Conservation (phyloP, 2,113 vertebrate genomes). For the Chionomys nivalis region DNA sequence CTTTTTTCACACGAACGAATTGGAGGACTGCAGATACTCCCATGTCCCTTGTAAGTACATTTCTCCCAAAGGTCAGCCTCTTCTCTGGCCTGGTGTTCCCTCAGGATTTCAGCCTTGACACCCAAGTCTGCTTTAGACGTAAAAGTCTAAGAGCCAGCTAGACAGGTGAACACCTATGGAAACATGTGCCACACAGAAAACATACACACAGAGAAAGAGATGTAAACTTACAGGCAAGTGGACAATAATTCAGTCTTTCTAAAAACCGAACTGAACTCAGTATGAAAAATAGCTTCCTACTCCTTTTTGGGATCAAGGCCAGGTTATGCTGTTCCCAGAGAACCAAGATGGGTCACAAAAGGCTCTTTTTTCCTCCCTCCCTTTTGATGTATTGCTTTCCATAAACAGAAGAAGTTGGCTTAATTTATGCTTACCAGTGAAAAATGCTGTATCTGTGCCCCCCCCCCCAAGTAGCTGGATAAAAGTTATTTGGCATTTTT, state of each 20-base stretch:
- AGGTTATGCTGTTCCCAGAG: neutral
- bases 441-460: neutral
- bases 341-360: conserved; percentile 26
- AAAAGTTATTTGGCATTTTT: neutral
- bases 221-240: neutral
- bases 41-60: neutral
- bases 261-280: conserved; percentile 1
- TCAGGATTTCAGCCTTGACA: neutral
- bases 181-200: no score
- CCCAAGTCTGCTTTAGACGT: neutral
- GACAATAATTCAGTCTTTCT: neutral
- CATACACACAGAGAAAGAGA: neutral
- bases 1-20: neutral
- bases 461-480: neutral
- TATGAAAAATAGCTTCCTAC: conserved; percentile 38
- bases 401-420: conserved; percentile 58
- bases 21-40: neutral
- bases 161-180: neutral
- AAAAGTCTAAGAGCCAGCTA: neutral
- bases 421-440: conserved; percentile 48
- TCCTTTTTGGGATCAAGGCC: neutral
- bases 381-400: conserved; percentile 51
- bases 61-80: neutral
- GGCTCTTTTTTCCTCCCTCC: neutral
- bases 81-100: neutral